phyloP scores from a whole-genome alignment of 2,797 vertebrate genomes.

The Pteronotus mesoamericanus region DNA sequence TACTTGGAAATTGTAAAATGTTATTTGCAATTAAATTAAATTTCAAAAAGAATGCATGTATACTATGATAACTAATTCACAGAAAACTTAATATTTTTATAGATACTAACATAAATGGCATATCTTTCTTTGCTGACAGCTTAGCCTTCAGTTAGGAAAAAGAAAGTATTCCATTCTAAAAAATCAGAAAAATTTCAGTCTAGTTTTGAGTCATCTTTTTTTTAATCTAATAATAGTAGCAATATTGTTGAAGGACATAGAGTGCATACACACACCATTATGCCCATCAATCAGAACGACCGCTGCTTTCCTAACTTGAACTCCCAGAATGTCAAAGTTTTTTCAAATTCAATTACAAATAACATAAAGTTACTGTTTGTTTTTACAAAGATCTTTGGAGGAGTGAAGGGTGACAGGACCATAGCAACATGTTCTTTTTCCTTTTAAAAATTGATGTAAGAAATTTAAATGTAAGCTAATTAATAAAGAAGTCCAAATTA shows the following conservation, averaged over 20 bases:
- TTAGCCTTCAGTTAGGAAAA: not conserved
- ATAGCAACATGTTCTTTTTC: not conserved
- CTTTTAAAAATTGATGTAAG: not conserved
- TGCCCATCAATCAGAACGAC: not conserved
- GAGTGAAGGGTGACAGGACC: not conserved
- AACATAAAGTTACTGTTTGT: not conserved
- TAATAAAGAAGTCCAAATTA: not conserved
- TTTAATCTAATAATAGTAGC: not conserved
- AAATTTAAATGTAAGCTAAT: not conserved
- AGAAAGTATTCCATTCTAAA: not conserved
- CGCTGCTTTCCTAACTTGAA: not conserved
- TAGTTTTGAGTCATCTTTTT: not conserved
- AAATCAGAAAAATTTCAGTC: slow-evolving; percentile 26
- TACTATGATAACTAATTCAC: slow-evolving; percentile 14
- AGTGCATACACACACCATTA: rapidly evolving
- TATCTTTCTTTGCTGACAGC: slow-evolving; percentile 30
- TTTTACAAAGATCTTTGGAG: not conserved
- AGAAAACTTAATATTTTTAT: not conserved
- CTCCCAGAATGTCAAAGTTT: not conserved
- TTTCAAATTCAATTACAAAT: not conserved
- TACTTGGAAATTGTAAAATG: slow-evolving; percentile 49
- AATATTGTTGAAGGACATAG: not conserved
- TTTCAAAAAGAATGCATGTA: slow-evolving; percentile 48
- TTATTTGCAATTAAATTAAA: slow-evolving; percentile 61
- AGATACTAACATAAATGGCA: not conserved